Evolutionary conservation across 2,113 vertebrate species (phyloP).

Genomic region (Rhinichthys klamathensis): DNA sequence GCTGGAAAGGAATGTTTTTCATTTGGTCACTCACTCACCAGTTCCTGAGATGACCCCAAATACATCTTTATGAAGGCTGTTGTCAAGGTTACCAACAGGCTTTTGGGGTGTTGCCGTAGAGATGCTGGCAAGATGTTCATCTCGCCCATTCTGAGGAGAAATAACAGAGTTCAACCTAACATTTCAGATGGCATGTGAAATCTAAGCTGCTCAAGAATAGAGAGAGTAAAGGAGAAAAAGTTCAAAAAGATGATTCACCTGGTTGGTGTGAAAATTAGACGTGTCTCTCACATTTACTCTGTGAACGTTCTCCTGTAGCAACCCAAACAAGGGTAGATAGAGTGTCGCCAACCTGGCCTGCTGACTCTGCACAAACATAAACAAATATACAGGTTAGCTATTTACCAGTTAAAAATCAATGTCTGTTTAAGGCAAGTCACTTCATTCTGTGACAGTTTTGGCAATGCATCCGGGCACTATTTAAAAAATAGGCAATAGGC

Average conservation of each 20-base stretch:
- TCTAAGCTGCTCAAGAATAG: background rate
- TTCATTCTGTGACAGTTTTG: background rate
- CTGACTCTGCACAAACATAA: slow-evolving; percentile 79
- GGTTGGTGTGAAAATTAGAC: slow-evolving; percentile 79
- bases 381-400: background rate
- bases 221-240: background rate
- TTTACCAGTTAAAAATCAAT: background rate
- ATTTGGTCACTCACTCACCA: slow-evolving; percentile 71
- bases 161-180: slow-evolving; percentile 14
- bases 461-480: background rate
- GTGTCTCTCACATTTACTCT: slow-evolving; percentile 88
- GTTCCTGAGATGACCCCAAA: slow-evolving; percentile 94
- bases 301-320: slow-evolving; percentile 92
- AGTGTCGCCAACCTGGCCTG: slow-evolving; percentile 93
- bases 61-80: slow-evolving; percentile 90
- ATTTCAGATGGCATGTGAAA: background rate
- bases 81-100: slow-evolving; percentile 82
- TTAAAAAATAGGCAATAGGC: background rate
- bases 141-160: slow-evolving; percentile 79
- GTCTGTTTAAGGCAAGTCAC: background rate
- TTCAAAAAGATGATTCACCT: slow-evolving; percentile 69
- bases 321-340: slow-evolving; percentile 92
- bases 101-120: slow-evolving; percentile 86
- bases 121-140: slow-evolving; percentile 78
- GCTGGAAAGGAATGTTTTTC: background rate